These are phyloP conservation scores for Eilema sororculum DNA, from an alignment of 2,888 invertebrate species.

Conservation along the genomic window DNA sequence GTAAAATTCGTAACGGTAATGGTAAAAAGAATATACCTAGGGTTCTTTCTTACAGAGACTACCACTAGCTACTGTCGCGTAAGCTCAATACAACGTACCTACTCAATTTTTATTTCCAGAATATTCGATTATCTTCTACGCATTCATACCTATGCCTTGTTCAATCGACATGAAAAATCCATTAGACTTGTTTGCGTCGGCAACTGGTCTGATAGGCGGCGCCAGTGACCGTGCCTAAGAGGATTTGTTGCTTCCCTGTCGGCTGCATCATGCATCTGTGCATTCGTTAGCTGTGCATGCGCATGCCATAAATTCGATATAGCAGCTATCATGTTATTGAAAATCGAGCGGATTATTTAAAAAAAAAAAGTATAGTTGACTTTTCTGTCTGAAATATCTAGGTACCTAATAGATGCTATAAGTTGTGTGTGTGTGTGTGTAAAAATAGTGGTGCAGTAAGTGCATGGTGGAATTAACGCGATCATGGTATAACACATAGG, in stretches of 20 bases:
- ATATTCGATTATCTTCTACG: slow-evolving; percentile 68
- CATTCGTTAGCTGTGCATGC: slow-evolving; percentile 51
- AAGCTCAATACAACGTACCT: slow-evolving; percentile 21
- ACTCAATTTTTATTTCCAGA: slow-evolving; percentile 47
- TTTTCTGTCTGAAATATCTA: neutral
- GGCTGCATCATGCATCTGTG: slow-evolving; percentile 58
- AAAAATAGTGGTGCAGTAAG: too few species aligned
- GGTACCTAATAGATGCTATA: too few species aligned
- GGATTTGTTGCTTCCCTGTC: slow-evolving; percentile 78
- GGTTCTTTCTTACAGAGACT: too few species aligned
- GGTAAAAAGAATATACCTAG: too few species aligned
- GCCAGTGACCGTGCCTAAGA: slow-evolving; percentile 83
- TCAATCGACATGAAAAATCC: slow-evolving; percentile 86
- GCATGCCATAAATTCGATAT: slow-evolving; percentile 38
- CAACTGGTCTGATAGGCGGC: slow-evolving; percentile 70
- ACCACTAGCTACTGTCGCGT: slow-evolving; percentile 3
- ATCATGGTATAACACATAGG: too few species aligned
- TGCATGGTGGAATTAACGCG: too few species aligned
- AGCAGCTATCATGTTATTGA: slow-evolving; percentile 22
- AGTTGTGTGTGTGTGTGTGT: too few species aligned
- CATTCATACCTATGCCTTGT: slow-evolving; percentile 70
- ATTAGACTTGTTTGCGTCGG: slow-evolving; percentile 81
- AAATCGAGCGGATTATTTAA: slow-evolving; percentile 23
- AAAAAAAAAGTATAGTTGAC: slow-evolving; percentile 12
- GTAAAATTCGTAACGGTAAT: too few species aligned